These are phyloP conservation scores for Drosophila azteca DNA, from an alignment of 1,140 invertebrate genomes.

Conservation along the genomic window DNA sequence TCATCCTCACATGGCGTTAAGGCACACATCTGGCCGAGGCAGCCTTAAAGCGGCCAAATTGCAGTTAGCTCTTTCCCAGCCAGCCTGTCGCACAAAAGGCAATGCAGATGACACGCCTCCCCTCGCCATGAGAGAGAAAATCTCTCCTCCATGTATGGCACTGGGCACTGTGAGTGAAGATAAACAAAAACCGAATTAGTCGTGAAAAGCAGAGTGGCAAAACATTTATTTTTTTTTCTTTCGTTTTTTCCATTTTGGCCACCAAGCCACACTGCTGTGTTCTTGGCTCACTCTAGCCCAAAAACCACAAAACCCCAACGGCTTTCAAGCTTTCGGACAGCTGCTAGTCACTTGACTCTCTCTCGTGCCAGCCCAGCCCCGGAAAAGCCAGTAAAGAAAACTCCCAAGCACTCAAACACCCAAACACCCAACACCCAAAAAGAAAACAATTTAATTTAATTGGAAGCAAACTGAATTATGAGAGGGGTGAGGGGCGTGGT, in stretches of 20 bases:
- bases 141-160: slow-evolving; percentile 29
- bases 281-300: slow-evolving; percentile 28
- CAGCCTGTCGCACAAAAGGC: slow-evolving; percentile 60
- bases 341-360: slow-evolving; percentile 58
- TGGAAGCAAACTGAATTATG: slow-evolving; percentile 17
- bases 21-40: slow-evolving; percentile 61
- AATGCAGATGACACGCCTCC: slow-evolving; percentile 58
- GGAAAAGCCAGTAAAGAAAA: slow-evolving; percentile 10
- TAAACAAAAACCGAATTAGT: slow-evolving; percentile 82
- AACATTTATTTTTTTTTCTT: slow-evolving; percentile 61
- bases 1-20: slow-evolving; percentile 48
- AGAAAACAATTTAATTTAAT: slow-evolving; percentile 33
- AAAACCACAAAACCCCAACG: slow-evolving; percentile 71
- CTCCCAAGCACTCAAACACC: too few species aligned
- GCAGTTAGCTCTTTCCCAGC: slow-evolving; percentile 55
- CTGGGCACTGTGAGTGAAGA: slow-evolving; percentile 47
- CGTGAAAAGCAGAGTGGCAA: slow-evolving; percentile 76
- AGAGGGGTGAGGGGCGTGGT: neutral
- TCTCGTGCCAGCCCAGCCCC: neutral
- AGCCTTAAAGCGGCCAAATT: slow-evolving; percentile 67
- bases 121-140: slow-evolving; percentile 42
- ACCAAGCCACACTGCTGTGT: slow-evolving; percentile 19
- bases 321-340: slow-evolving; percentile 62
- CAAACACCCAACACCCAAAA: neutral
- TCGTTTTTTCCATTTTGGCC: neutral